Conservation (phyloP, 2,113 vertebrate genomes). For the Hippocampus mohnikei region DNA sequence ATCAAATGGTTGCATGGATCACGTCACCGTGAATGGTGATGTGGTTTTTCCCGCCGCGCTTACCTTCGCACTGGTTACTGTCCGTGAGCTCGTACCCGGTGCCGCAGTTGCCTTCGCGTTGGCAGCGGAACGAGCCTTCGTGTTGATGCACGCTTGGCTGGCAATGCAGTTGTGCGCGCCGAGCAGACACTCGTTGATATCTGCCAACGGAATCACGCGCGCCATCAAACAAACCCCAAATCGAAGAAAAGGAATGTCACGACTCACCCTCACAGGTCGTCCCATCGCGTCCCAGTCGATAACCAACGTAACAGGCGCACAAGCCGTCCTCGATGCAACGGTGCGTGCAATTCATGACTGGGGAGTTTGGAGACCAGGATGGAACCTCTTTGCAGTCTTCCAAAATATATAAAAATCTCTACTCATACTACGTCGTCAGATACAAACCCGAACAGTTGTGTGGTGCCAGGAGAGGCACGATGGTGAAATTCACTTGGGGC, state of each 20-base stretch:
- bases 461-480: neutral
- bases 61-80: constrained; percentile 85
- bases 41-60: neutral
- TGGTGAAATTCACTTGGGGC: neutral
- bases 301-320: constrained; percentile 83
- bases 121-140: constrained; percentile 83
- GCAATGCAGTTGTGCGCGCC: constrained; percentile 75
- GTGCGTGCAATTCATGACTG: constrained; percentile 76
- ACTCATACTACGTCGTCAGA: too few species aligned
- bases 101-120: constrained; percentile 83
- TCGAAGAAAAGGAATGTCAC: neutral
- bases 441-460: constrained; percentile 41
- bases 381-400: neutral
- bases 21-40: neutral
- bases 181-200: constrained; percentile 86
- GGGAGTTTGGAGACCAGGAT: constrained; percentile 5
- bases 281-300: constrained; percentile 79
- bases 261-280: constrained; percentile 83
- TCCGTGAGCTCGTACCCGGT: constrained; percentile 87
- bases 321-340: constrained; percentile 78
- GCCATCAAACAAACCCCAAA: neutral
- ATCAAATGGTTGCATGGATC: neutral
- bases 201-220: constrained; percentile 54
- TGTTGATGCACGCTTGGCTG: constrained; percentile 86
- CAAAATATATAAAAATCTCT: too few species aligned